A percentile compares a stretch with the other conserved stretches of the same genome.
Conservation (phyloP, 2,797 vertebrate genomes). For the Parauchenoglanis punctatus region DNA sequence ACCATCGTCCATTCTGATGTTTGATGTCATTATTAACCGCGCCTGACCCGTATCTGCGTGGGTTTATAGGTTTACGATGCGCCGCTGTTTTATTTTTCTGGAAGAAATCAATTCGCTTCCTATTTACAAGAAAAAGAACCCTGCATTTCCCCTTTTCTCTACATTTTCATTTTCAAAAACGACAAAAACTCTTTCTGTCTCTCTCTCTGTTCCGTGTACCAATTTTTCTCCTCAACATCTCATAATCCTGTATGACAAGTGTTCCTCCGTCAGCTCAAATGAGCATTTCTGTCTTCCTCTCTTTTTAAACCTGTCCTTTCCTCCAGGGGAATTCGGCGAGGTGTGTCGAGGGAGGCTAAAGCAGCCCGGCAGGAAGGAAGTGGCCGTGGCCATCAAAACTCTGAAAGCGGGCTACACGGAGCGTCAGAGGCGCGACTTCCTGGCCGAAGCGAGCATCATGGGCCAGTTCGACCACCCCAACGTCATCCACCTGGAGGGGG, state of each 20-base stretch:
- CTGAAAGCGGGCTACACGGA: constrained; percentile 98
- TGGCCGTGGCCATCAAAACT: constrained; percentile 96
- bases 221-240: background rate
- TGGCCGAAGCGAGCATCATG: constrained; percentile 98
- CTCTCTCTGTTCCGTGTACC: background rate
- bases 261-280: constrained; percentile 21
- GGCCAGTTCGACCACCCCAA: constrained; percentile 99
- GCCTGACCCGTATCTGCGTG: background rate
- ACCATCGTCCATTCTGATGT: too few species aligned
- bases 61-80: background rate
- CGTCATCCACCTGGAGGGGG: constrained; percentile 95
- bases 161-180: background rate
- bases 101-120: background rate
- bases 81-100: background rate
- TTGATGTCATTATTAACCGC: background rate
- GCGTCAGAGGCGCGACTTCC: constrained; percentile 93
- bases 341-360: constrained; percentile 96
- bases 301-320: constrained; percentile 15
- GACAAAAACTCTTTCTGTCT: background rate
- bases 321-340: constrained; percentile 94
- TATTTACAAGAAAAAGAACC: background rate
- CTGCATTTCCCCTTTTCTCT: background rate
- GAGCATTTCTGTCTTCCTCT: constrained; percentile 7
- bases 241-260: background rate
- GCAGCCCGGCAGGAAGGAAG: constrained; percentile 89